Evolutionary conservation across 2,888 invertebrate species (phyloP), one percentile per base, ranked within the genome.

Genomic region (Eilema caniola): DNA sequence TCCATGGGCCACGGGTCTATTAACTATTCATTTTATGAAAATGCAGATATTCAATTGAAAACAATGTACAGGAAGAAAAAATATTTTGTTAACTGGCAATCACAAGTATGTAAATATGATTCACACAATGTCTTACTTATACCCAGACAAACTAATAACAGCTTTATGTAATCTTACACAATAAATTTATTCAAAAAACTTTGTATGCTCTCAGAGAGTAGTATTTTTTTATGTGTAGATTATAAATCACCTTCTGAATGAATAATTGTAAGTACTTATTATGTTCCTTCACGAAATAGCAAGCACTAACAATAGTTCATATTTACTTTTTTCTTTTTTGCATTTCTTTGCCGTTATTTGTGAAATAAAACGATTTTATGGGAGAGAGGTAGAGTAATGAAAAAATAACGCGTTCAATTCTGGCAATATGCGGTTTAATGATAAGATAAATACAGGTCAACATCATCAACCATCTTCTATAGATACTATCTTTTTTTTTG

Each of bases 341-440:
- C 53, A 53, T 53, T n/a, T 53, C 20, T n/a, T n/a, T 53, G 53
- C 20, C n/a, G n/a, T 53, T 53, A 53, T 1, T 1, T 10, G 3
- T n/a, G 53, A 53, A 53, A 20, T 25, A 23, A 23, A 24, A 12
- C n/a, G 24, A 20, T 24, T 31, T 62, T 53, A 61, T 53, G 16
- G 61, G 67, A 31, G 67, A 67, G 56, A 67, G 62, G 53, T 4
- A 7, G 3, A 24, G 47, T 31, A 53, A 62, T 47, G 10, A 53
- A 31, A 53, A 62, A 31, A 67, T 61, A 14, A 53, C n/a, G 16
- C 61, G 61, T 61, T 16, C 11, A 25, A 53, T 64, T 25, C 12
- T 67, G n/a, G 41, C 60, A 14, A 63, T 47, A 47, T 41, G 25
- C 25, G 3, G 11, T 24, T 47, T n/a, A 20, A 11, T 11, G 31